phyloP scores from a whole-genome alignment of 2,797 vertebrate species.

The Artibeus jamaicensis region DNA sequence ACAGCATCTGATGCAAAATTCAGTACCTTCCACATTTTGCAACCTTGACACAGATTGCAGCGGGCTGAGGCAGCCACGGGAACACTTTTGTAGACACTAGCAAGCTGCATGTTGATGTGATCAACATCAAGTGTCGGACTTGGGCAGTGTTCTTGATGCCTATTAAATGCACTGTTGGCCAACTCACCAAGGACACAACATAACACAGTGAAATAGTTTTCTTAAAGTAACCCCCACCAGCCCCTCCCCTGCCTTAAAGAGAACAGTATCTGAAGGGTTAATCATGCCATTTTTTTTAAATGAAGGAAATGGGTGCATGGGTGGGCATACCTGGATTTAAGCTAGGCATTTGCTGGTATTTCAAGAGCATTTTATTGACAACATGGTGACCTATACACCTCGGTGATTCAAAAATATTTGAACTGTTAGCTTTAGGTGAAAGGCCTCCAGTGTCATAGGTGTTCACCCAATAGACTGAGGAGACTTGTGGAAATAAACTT shows the following conservation, averaged over 20 bases:
- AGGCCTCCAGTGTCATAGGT: not conserved
- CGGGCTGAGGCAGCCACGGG: not conserved
- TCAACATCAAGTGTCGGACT: not conserved
- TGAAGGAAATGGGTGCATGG: not conserved
- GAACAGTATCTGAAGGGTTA: not conserved
- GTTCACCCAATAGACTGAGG: not conserved
- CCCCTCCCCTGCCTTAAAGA: not conserved
- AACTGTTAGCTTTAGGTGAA: not conserved
- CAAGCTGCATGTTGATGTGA: not conserved
- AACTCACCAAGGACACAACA: not conserved
- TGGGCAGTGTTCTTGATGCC: not conserved
- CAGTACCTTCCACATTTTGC: not conserved
- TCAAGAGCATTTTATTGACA: not conserved
- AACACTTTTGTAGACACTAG: not conserved
- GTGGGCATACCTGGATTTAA: not conserved
- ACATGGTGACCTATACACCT: not conserved
- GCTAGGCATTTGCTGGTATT: not conserved
- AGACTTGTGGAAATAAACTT: not conserved
- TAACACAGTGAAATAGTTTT: not conserved
- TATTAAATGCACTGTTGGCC: not conserved
- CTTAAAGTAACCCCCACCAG: not conserved
- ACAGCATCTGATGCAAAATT: not conserved
- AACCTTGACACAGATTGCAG: not conserved
- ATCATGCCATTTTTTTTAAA: not conserved
- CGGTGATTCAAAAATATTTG: not conserved